A percentile compares a stretch with the other conserved stretches of the same genome.
Evolutionary conservation across 1,140 invertebrate species (phyloP).

Genomic region (Caenorhabditis tropicalis): DNA sequence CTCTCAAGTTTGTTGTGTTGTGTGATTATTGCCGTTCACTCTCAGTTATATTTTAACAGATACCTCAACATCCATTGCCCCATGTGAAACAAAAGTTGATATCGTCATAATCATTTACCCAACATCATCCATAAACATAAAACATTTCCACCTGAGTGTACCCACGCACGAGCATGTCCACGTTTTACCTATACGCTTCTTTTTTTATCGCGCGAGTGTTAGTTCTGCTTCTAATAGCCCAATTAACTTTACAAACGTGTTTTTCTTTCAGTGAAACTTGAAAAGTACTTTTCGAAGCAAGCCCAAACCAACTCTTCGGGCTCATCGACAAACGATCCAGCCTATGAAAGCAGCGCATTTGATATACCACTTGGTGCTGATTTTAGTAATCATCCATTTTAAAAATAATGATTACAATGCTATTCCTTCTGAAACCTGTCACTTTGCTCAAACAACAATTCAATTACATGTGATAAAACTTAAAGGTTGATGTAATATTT

Average conservation of each 20-base stretch:
- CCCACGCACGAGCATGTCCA: constrained; percentile 39
- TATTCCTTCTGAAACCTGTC: background rate
- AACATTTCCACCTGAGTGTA: background rate
- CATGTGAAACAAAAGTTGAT: too few relatives aligned
- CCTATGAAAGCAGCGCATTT: background rate
- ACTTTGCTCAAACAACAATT: constrained; percentile 1
- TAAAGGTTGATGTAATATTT: background rate
- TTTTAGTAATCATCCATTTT: constrained; percentile 19
- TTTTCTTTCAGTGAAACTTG: constrained; percentile 67
- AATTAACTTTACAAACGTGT: background rate
- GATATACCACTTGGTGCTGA: constrained; percentile 12
- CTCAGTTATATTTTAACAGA: background rate
- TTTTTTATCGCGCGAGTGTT: background rate
- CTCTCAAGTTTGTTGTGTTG: background rate
- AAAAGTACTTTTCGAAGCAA: constrained; percentile 71
- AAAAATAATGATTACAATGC: background rate
- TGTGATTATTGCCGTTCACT: background rate
- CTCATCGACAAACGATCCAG: background rate
- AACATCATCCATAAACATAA: background rate
- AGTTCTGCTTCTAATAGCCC: background rate
- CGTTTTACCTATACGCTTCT: background rate
- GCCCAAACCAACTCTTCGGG: background rate
- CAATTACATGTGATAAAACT: background rate
- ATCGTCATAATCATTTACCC: background rate
- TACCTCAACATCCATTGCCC: too few relatives aligned